Percentiles rank a stretch among this genome's conserved stretches.
phyloP scores from a whole-genome alignment of 2,797 vertebrate species.

The Chiroxiphia lanceolata region DNA sequence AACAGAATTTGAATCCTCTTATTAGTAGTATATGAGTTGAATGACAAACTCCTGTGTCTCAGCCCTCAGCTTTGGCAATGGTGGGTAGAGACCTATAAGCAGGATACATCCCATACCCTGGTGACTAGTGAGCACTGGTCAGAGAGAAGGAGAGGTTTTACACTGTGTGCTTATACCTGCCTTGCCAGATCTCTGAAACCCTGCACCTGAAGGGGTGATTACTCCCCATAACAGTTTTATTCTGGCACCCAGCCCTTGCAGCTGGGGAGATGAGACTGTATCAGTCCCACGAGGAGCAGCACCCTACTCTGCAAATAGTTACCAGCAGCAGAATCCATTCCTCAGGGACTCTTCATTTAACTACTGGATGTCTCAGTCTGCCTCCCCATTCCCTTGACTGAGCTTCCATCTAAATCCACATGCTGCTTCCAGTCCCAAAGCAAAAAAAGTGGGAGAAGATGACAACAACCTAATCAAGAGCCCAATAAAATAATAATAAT shows the following conservation, averaged over 20 bases:
- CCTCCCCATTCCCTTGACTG: accelerated
- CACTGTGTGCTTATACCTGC: background rate
- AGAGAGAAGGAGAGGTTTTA: background rate
- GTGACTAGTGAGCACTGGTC: background rate
- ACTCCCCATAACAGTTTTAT: background rate
- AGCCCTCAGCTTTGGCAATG: background rate
- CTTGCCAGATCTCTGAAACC: background rate
- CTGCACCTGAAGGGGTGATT: background rate
- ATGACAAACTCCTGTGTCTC: background rate
- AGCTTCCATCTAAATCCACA: background rate
- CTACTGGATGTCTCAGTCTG: background rate
- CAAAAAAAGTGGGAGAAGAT: background rate
- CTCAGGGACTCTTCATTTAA: background rate
- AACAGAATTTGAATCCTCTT: background rate
- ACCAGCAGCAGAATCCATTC: background rate
- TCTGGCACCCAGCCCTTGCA: background rate
- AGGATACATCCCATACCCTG: background rate
- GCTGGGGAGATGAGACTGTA: background rate
- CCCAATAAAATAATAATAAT: background rate
- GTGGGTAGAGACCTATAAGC: background rate
- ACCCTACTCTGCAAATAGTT: background rate
- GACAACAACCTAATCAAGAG: background rate
- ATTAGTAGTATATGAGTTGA: background rate
- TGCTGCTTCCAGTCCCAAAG: background rate
- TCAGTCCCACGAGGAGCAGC: background rate